Conservation (phyloP, 2,888 invertebrate species). For the Sisyra terminalis region DNA sequence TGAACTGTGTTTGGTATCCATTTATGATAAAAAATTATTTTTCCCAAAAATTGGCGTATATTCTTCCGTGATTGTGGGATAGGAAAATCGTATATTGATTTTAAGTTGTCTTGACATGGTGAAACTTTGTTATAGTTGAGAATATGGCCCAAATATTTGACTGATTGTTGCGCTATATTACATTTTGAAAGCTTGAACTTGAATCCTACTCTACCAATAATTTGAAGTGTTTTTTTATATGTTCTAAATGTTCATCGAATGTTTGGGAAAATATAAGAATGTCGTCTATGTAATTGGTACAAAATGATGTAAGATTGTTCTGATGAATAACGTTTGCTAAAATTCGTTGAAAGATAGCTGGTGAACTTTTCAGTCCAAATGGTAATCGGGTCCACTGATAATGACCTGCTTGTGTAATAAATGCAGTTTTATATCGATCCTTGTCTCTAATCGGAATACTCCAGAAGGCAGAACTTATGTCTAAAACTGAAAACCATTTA, state of each 20-base stretch:
- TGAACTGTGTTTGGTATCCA: too few species aligned
- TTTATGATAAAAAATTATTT: too few species aligned
- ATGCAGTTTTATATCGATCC: too few species aligned
- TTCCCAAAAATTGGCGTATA: too few species aligned
- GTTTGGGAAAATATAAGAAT: slow-evolving; percentile 13
- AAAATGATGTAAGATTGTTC: slow-evolving; percentile 11
- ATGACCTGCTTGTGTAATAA: slow-evolving; percentile 14
- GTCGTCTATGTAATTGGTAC: slow-evolving; percentile 14
- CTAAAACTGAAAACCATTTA: too few species aligned
- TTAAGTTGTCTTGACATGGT: slow-evolving; percentile 8
- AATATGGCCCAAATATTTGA: slow-evolving; percentile 9
- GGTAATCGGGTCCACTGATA: too few species aligned
- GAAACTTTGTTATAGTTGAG: slow-evolving; percentile 1
- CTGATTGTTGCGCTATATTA: slow-evolving; percentile 3
- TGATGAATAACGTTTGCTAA: slow-evolving; percentile 11
- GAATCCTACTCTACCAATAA: slow-evolving; percentile 2
- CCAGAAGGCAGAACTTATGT: too few species aligned
- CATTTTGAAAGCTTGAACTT: slow-evolving; percentile 9
- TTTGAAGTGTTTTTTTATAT: slow-evolving; percentile 4
- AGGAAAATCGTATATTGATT: too few species aligned
- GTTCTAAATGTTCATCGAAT: slow-evolving; percentile 12
- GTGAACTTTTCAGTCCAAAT: too few species aligned
- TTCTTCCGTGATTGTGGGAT: too few species aligned
- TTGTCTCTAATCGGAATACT: too few species aligned
- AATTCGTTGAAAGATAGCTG: slow-evolving; percentile 15